Conservation (phyloP, 30 jellyfish, hydroid and myxozoan species). For the Catostylus mosaicus region DNA sequence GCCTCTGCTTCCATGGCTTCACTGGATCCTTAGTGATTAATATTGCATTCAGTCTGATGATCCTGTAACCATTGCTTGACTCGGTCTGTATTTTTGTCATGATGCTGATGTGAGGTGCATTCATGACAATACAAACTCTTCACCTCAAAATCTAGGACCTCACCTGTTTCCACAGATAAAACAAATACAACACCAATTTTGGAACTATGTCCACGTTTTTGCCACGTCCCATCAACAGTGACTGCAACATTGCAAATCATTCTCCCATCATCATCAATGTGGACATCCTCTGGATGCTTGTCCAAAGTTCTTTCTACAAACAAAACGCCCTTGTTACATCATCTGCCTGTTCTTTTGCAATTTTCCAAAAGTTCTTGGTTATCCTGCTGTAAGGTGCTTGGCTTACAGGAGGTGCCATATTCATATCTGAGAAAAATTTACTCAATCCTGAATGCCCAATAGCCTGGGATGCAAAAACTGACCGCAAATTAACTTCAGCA, state of each 20-base stretch:
- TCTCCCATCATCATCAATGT: not conserved
- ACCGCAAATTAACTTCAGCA: conserved; percentile 1
- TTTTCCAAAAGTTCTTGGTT: not conserved
- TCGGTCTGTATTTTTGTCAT: not conserved
- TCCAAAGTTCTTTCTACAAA: not conserved
- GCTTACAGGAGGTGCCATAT: not conserved
- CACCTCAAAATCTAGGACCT: conserved; percentile 11
- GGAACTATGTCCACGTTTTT: conserved; percentile 23
- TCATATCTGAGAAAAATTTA: not conserved
- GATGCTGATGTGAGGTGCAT: not conserved
- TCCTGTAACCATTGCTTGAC: not conserved
- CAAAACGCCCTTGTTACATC: not conserved
- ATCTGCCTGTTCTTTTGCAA: conserved; percentile 1
- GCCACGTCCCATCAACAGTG: not conserved
- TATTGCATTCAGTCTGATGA: conserved; percentile 3
- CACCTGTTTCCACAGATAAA: not conserved
- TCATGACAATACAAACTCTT: conserved; percentile 7
- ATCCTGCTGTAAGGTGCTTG: not conserved
- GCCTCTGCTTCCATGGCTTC: conserved; percentile 18
- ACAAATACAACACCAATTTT: conserved; percentile 30
- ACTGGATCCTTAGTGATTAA: conserved; percentile 1
- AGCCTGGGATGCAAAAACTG: conserved; percentile 3
- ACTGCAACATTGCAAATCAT: not conserved
- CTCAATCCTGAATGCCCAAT: conserved; percentile 8
- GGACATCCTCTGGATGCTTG: not conserved